These are phyloP conservation scores for Boulengeromyrus knoepffleri DNA, from an alignment of 2,113 vertebrate genomes.

Conservation along the genomic window DNA sequence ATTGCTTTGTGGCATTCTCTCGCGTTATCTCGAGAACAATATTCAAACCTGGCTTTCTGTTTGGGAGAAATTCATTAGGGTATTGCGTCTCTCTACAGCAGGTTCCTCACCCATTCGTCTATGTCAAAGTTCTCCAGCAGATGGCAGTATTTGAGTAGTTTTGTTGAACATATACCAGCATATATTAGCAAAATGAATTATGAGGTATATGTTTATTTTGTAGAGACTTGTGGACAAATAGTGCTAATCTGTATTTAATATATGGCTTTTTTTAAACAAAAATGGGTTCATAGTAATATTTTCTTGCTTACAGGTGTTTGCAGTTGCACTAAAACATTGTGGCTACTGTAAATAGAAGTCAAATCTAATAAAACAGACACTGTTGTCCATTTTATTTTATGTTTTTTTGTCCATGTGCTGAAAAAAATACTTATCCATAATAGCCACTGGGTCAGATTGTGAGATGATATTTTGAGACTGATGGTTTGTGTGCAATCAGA, in stretches of 20 bases:
- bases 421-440: neutral
- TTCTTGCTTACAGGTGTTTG: neutral
- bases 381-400: neutral
- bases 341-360: neutral
- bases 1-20: neutral
- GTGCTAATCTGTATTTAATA: neutral
- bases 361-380: neutral
- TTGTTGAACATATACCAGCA: neutral
- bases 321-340: neutral
- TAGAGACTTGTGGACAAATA: neutral
- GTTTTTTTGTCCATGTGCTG: neutral
- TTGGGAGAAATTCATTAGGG: neutral
- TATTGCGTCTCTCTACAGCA: no score
- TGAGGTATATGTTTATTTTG: neutral
- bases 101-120: neutral
- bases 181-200: neutral
- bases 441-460: neutral
- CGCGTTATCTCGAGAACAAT: neutral
- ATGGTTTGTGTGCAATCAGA: neutral
- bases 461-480: neutral
- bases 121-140: neutral
- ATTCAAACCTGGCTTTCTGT: neutral
- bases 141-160: neutral
- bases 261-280: neutral
- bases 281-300: neutral